phyloP scores from a whole-genome alignment of 1,140 invertebrate genomes.

The Heliconius hewitsoni region DNA sequence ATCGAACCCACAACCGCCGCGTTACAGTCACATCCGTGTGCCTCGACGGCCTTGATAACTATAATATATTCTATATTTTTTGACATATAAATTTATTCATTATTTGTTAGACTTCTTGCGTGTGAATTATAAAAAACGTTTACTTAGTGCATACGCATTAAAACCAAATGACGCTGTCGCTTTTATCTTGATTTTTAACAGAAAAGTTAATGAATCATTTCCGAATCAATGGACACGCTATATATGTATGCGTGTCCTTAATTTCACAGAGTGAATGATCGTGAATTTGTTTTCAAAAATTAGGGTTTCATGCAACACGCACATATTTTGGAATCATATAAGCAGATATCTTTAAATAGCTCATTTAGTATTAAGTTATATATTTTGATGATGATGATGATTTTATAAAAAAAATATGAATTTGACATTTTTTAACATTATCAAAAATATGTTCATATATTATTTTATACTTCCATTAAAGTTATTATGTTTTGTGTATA shows the following conservation, averaged over 20 bases:
- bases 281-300: conserved; percentile 8
- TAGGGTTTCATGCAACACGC: conserved; percentile 26
- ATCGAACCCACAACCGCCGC: too few relatives aligned
- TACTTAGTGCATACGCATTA: too few relatives aligned
- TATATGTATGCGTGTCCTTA: conserved; percentile 14
- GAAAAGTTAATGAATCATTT: conserved; percentile 14
- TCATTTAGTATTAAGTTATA: not conserved
- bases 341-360: not conserved
- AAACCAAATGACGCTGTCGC: conserved; percentile 14
- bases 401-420: not conserved
- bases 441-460: not conserved
- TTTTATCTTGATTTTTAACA: conserved; percentile 22
- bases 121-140: too few relatives aligned
- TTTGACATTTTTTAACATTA: not conserved
- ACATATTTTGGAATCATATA: not conserved
- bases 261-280: conserved; percentile 15
- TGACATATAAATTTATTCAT: too few relatives aligned
- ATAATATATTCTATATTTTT: too few relatives aligned
- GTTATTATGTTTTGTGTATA: not conserved
- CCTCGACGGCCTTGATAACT: too few relatives aligned
- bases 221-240: conserved; percentile 19
- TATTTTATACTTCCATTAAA: not conserved
- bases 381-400: not conserved
- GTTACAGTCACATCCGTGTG: too few relatives aligned
- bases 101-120: too few relatives aligned